A percentile compares a stretch with the other conserved stretches of the same genome.
phyloP scores from a whole-genome alignment of 2,797 vertebrate genomes.

The Hydrocynus forskahlii region DNA sequence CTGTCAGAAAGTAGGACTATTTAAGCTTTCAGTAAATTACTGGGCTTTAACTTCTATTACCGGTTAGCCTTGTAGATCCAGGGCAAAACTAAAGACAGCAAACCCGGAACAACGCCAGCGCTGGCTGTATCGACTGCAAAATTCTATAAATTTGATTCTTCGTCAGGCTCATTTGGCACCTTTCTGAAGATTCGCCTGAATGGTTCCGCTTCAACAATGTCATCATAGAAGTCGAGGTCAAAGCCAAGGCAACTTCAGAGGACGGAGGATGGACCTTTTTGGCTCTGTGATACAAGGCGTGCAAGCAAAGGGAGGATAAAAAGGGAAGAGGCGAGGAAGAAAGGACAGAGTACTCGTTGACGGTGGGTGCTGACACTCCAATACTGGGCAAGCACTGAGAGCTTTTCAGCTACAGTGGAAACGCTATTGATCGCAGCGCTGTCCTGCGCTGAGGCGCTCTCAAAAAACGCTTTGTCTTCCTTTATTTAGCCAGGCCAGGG shows the following conservation, averaged over 20 bases:
- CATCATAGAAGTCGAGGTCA: constrained; percentile 20
- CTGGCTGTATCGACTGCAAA: neutral
- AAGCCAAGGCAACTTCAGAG: constrained; percentile 1
- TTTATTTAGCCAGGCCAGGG: constrained; percentile 55
- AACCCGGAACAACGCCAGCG: neutral
- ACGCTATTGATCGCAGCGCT: constrained; percentile 60
- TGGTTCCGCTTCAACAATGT: neutral
- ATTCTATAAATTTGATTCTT: too few relatives aligned
- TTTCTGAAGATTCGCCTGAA: neutral
- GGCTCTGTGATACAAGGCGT: constrained; percentile 8
- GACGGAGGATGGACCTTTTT: constrained; percentile 20
- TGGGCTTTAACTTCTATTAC: too few relatives aligned
- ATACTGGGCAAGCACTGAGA: constrained; percentile 56
- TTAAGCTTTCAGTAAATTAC: too few relatives aligned
- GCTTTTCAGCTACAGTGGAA: constrained; percentile 63
- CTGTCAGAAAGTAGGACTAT: too few relatives aligned
- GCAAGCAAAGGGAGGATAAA: neutral
- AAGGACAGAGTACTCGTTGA: constrained; percentile 44
- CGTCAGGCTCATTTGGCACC: neutral
- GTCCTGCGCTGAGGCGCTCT: constrained; percentile 58
- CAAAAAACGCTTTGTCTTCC: constrained; percentile 65
- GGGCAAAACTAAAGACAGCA: neutral
- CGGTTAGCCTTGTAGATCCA: neutral
- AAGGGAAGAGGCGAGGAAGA: neutral
- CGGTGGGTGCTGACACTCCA: constrained; percentile 62